Percentiles rank a stretch among this genome's conserved stretches.
Conservation (phyloP, 2,888 invertebrate genomes). For the Patella depressa region DNA sequence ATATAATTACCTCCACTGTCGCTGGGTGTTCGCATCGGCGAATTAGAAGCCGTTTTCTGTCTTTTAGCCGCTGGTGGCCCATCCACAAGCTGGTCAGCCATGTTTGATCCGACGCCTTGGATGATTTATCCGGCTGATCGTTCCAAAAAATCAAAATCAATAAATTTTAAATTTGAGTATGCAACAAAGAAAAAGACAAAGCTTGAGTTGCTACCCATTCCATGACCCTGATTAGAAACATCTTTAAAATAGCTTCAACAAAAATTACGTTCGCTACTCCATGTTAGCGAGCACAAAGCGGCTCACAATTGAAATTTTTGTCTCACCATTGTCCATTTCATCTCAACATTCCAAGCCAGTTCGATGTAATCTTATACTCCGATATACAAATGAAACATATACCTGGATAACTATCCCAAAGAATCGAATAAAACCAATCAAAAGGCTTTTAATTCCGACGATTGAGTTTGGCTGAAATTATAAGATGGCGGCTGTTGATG, state of each 20-base stretch:
- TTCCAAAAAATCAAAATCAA: slow-evolving; percentile 9
- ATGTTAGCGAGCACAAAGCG: slow-evolving; percentile 38
- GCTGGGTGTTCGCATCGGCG: slow-evolving; percentile 55
- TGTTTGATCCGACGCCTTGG: slow-evolving; percentile 69
- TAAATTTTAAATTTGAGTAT: background rate
- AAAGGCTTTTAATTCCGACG: slow-evolving; percentile 28
- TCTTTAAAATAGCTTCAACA: slow-evolving; percentile 24
- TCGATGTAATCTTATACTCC: slow-evolving; percentile 30
- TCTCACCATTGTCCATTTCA: slow-evolving; percentile 24
- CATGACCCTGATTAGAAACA: slow-evolving; percentile 8
- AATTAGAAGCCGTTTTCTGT: slow-evolving; percentile 80
- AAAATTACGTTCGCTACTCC: slow-evolving; percentile 29
- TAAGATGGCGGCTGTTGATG: slow-evolving; percentile 96
- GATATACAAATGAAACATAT: background rate
- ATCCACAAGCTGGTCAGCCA: slow-evolving; percentile 95
- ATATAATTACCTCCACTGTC: slow-evolving; percentile 59
- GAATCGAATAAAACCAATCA: slow-evolving; percentile 74
- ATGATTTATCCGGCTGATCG: slow-evolving; percentile 8
- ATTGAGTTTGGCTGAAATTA: slow-evolving; percentile 84
- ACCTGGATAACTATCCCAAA: slow-evolving; percentile 56
- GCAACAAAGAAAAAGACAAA: background rate
- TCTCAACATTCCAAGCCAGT: slow-evolving; percentile 16
- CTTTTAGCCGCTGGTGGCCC: slow-evolving; percentile 97
- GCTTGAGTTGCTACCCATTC: background rate
- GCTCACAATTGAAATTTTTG: slow-evolving; percentile 25